Evolutionary conservation across 2,888 invertebrate genomes (phyloP), one percentile per base, ranked within the genome.

Genomic region (Argynnis bischoffii): DNA sequence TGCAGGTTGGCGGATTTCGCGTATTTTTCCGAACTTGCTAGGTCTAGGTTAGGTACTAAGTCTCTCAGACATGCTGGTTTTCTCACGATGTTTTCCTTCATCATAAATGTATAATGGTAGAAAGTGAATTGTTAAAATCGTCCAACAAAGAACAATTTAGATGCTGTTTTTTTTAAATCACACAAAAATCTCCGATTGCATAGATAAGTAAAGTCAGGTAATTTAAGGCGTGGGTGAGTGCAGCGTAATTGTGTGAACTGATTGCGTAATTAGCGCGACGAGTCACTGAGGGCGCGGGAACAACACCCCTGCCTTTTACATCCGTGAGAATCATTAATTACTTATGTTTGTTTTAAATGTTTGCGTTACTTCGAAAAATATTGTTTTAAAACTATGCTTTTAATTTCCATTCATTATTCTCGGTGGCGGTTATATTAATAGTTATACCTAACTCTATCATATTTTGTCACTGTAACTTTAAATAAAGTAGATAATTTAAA

Each of bases 181-280:
- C 16, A 16, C 26, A 48, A 50, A 61, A 61, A 61, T 6, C 0
- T 60, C n/a, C 8, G 64, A 67, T 70, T 48, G 3, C 14, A n/a
- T 69, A 64, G 72, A 74, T 74, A 70, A 74, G 67, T 69, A 60
- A 69, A 46, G 64, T 64, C 68, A 69, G 71, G 69, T 72, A 74
- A 72, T 69, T 46, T 50, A 59, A 64, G 69, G 67, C 64, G 63
- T 56, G 66, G 67, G 70, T 63, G 72, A 75, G 63, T 50, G 77
- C 74, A 78, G 74, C 69, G 77, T 90, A 90, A 91, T 90, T 90
- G 92, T 92, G 92, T 89, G 92, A 92, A 92, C 90, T 90, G 87
- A 89, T 87, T 86, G 86, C 76, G 81, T 91, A 90, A 92, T 92
- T 92, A 92, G 90, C 86, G 84, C 86, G 87, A 83, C 85, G 80